Percentiles rank a stretch among this genome's conserved stretches.
These are phyloP conservation scores for Zaprionus vittiger DNA, from an alignment of 1,140 invertebrate species.

Conservation along the genomic window DNA sequence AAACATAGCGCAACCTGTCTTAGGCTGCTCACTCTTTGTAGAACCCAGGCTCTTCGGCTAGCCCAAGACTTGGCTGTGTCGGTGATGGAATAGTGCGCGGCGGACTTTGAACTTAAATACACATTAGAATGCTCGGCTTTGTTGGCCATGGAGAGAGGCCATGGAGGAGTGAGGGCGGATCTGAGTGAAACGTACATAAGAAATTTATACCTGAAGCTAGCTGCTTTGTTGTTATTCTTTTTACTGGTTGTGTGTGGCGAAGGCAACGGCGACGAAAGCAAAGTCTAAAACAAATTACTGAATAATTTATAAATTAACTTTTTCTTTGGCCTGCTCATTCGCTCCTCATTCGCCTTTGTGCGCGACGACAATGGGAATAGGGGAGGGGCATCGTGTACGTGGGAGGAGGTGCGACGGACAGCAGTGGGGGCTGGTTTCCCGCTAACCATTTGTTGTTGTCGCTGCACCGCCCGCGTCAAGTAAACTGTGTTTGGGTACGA, in stretches of 20 bases:
- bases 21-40: background rate
- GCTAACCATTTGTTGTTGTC: conserved; percentile 36
- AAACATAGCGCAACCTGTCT: conserved; percentile 40
- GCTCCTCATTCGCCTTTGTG: conserved; percentile 53
- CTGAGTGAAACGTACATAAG: conserved; percentile 69
- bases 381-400: background rate
- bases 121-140: conserved; percentile 62
- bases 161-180: conserved; percentile 43
- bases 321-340: conserved; percentile 54
- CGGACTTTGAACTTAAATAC: conserved; percentile 61
- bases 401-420: background rate
- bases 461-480: conserved; percentile 22
- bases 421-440: conserved; percentile 16
- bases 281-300: conserved; percentile 81
- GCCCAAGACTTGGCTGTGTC: conserved; percentile 5
- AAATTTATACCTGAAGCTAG: conserved; percentile 61
- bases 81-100: conserved; percentile 60
- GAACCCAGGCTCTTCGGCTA: background rate
- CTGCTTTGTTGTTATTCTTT: conserved; percentile 35
- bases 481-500: conserved; percentile 20
- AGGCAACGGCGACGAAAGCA: conserved; percentile 52
- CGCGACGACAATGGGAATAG: conserved; percentile 50
- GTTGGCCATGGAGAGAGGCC: background rate
- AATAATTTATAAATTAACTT: conserved; percentile 82
- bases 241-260: conserved; percentile 11